phyloP scores from a whole-genome alignment of 1,140 invertebrate species.

The Odontomachus brunneus region DNA sequence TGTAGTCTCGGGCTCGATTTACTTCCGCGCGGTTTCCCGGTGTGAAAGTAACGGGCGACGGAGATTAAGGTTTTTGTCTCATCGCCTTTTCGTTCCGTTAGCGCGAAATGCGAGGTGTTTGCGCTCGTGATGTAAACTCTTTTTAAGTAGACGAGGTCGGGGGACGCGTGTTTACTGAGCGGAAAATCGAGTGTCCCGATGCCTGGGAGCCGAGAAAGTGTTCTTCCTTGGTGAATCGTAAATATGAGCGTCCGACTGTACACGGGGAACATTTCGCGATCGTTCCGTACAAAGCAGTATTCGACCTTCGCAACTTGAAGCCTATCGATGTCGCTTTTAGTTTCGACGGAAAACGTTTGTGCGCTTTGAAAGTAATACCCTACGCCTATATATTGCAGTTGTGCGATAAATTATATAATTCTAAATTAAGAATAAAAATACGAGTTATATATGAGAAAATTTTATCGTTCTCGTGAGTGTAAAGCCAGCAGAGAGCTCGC shows the following conservation, averaged over 20 bases:
- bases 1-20: background rate
- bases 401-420: too few species aligned
- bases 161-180: conserved; percentile 16
- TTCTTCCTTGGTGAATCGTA: conserved; percentile 34
- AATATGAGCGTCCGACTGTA: background rate
- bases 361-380: too few species aligned
- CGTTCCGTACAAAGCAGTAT: too few species aligned
- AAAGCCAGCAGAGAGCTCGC: too few species aligned
- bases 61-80: conserved; percentile 32
- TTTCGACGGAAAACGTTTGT: too few species aligned
- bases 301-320: too few species aligned
- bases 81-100: background rate
- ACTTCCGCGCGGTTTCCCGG: background rate
- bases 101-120: background rate
- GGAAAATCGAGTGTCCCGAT: conserved; percentile 42
- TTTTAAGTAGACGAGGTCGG: conserved; percentile 3
- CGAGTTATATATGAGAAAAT: too few species aligned
- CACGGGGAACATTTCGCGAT: too few species aligned
- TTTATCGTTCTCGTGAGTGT: too few species aligned
- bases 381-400: too few species aligned
- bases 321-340: too few species aligned
- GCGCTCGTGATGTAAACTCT: conserved; percentile 20
- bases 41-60: conserved; percentile 13
- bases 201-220: background rate
- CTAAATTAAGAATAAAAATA: too few species aligned